Conservation (phyloP, 35 echinoderm and acorn worm species). For the Anneissia japonica region DNA sequence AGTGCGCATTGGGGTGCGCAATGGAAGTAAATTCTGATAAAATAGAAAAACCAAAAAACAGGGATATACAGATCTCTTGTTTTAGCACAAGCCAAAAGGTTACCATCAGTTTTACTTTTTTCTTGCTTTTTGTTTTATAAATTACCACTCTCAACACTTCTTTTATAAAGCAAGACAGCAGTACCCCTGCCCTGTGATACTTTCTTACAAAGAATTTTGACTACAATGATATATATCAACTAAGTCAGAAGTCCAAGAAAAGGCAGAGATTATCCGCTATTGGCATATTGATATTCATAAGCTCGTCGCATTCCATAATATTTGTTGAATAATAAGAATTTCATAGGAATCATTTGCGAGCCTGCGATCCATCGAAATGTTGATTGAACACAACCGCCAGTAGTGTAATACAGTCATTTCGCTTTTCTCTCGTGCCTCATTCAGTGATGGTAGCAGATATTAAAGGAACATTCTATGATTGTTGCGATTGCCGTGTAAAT, state of each 20-base stretch:
- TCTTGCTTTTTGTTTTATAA: too few species aligned
- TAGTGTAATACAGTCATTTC: not conserved
- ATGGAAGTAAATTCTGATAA: too few species aligned
- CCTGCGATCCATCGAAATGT: not conserved
- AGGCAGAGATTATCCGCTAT: not conserved
- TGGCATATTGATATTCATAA: not conserved
- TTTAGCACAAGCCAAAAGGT: too few species aligned
- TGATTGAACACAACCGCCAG: not conserved
- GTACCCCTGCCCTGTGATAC: too few species aligned
- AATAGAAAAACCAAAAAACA: too few species aligned
- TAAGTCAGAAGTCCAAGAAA: not conserved
- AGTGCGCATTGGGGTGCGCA: too few species aligned
- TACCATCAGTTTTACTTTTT: too few species aligned
- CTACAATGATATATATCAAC: not conserved
- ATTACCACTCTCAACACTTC: too few species aligned
- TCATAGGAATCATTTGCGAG: not conserved
- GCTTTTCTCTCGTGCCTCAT: not conserved
- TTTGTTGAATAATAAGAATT: slow-evolving; percentile 2
- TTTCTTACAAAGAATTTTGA: too few species aligned
- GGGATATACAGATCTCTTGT: too few species aligned
- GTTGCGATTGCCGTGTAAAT: not conserved
- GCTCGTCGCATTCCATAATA: not conserved
- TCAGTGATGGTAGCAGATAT: not conserved
- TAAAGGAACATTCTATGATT: not conserved
- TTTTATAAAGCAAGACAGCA: too few species aligned